Percentiles rank a stretch among this genome's conserved stretches.
Evolutionary conservation across 2,888 invertebrate genomes (phyloP).

Genomic region (Nowickia ferox): DNA sequence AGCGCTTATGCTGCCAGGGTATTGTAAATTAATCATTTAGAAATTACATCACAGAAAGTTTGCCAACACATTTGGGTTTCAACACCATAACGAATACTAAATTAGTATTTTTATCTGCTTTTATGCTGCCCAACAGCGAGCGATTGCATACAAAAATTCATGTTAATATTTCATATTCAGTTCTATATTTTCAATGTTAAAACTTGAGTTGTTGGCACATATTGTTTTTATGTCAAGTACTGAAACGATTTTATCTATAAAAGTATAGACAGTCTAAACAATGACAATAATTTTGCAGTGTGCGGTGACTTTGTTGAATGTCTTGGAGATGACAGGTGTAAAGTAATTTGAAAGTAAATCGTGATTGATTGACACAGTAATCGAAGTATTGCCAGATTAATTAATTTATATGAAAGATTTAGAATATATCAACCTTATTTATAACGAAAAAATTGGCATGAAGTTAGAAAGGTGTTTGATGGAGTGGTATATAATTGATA

Average conservation of each 20-base stretch:
- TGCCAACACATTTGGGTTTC: no score
- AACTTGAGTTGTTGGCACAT: neutral
- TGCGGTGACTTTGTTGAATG: neutral
- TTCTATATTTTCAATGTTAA: slow-evolving; percentile 20
- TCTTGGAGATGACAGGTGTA: neutral
- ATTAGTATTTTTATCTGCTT: no score
- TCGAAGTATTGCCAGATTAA: neutral
- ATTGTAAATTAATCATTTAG: no score
- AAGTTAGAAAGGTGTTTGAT: no score
- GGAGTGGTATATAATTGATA: no score
- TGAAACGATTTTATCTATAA: slow-evolving; percentile 24
- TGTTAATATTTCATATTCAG: slow-evolving; percentile 1
- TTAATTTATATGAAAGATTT: neutral
- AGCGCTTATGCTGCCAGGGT: no score
- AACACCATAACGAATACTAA: no score
- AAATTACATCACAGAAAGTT: no score
- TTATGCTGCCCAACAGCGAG: no score
- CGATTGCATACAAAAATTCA: neutral
- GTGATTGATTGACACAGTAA: neutral
- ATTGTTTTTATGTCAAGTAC: neutral
- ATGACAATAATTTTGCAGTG: neutral
- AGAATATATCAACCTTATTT: neutral
- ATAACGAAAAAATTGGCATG: no score
- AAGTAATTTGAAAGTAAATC: neutral
- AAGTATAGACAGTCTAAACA: neutral